phyloP scores from a whole-genome alignment of 2,888 invertebrate genomes.

The Aricia artaxerxes region DNA sequence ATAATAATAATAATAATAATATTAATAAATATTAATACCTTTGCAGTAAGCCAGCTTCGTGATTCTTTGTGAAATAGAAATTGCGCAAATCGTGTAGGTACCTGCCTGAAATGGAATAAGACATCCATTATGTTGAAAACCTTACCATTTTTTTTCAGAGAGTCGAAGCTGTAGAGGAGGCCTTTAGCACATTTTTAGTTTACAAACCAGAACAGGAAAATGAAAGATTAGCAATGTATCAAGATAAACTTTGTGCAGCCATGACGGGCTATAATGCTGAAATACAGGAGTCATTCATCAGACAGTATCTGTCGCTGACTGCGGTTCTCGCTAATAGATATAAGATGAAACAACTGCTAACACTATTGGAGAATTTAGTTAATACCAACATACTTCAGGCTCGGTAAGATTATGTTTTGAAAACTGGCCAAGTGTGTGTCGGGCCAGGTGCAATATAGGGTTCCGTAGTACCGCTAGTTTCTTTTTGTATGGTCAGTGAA shows the following conservation, averaged over 20 bases:
- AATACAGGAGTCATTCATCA: slow-evolving; percentile 86
- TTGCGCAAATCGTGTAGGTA: too few relatives aligned
- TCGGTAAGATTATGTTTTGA: slow-evolving; percentile 71
- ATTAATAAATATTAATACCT: too few relatives aligned
- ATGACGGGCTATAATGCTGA: slow-evolving; percentile 86
- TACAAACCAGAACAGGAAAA: slow-evolving; percentile 86
- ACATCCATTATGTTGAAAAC: background rate
- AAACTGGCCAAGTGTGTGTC: background rate
- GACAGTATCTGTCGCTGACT: slow-evolving; percentile 87
- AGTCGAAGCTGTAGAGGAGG: slow-evolving; percentile 92
- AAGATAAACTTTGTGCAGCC: slow-evolving; percentile 84
- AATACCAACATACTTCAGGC: slow-evolving; percentile 87
- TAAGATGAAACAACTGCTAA: slow-evolving; percentile 87
- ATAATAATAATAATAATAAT: too few relatives aligned
- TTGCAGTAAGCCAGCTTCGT: too few relatives aligned
- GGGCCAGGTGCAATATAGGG: too few relatives aligned
- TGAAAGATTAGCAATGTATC: slow-evolving; percentile 84
- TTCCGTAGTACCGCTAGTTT: too few relatives aligned
- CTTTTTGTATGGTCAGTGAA: too few relatives aligned
- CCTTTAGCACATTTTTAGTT: slow-evolving; percentile 92
- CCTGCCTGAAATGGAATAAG: background rate
- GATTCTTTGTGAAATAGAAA: background rate
- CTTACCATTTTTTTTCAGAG: slow-evolving; percentile 74
- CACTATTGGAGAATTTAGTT: slow-evolving; percentile 88
- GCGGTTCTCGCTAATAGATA: slow-evolving; percentile 87